phyloP scores from a whole-genome alignment of 1,140 invertebrate species.

The Diabrotica virgifera region DNA sequence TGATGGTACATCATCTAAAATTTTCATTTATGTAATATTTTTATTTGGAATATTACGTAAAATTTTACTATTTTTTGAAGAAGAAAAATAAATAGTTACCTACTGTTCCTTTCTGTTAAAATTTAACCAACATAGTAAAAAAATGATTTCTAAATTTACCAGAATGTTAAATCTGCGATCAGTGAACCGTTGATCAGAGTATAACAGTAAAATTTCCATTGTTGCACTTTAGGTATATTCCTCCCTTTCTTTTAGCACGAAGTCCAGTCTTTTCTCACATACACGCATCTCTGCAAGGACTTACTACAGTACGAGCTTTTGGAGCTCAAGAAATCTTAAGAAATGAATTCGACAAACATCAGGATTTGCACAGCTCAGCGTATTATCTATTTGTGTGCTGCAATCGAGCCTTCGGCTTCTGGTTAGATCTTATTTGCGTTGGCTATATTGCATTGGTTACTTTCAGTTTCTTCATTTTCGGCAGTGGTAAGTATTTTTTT shows the following conservation, averaged over 20 bases:
- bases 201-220: too few relatives aligned
- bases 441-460: constrained; percentile 69
- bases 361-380: constrained; percentile 64
- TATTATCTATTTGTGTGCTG: constrained; percentile 64
- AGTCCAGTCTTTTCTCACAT: constrained; percentile 87
- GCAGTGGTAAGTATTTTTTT: constrained; percentile 49
- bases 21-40: too few relatives aligned
- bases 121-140: too few relatives aligned
- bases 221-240: neutral
- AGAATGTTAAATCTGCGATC: too few relatives aligned
- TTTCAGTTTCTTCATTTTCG: constrained; percentile 66
- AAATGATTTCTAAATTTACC: too few relatives aligned
- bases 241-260: constrained; percentile 53
- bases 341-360: constrained; percentile 46
- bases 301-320: constrained; percentile 87
- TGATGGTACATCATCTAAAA: too few relatives aligned
- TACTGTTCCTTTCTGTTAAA: too few relatives aligned
- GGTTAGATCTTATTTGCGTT: constrained; percentile 74
- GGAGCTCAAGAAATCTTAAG: constrained; percentile 64
- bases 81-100: too few relatives aligned
- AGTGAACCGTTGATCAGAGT: too few relatives aligned
- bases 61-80: too few relatives aligned
- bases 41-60: too few relatives aligned
- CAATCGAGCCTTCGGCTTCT: constrained; percentile 69
- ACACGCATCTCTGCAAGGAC: constrained; percentile 82